A percentile compares a stretch with the other conserved stretches of the same genome.
Conservation (phyloP, 2,797 vertebrate genomes). For the Coracias cyanogaster region DNA sequence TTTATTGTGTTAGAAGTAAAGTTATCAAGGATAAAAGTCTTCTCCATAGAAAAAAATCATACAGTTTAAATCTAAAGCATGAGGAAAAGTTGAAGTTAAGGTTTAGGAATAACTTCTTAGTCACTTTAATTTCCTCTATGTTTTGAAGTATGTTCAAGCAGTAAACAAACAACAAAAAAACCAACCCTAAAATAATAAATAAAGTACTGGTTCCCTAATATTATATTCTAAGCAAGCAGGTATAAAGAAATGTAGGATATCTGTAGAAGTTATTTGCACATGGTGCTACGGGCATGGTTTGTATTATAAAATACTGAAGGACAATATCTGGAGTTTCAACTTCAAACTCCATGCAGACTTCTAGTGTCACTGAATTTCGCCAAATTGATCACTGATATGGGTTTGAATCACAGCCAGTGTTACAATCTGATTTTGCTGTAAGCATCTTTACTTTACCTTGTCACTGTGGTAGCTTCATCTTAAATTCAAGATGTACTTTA, state of each 20-base stretch:
- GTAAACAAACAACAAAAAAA: neutral
- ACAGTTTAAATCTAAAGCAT: neutral
- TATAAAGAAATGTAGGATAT: neutral
- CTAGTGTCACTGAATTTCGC: neutral
- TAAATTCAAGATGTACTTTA: constrained; percentile 14
- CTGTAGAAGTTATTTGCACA: neutral
- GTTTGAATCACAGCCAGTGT: neutral
- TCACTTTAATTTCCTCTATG: neutral
- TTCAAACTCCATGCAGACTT: neutral
- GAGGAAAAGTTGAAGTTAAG: neutral
- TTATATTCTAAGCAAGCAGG: neutral
- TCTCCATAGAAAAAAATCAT: neutral
- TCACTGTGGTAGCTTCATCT: neutral
- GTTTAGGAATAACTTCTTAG: neutral
- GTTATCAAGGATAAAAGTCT: neutral
- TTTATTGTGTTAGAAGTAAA: neutral
- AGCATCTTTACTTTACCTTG: constrained; percentile 16
- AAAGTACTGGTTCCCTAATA: neutral
- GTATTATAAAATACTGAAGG: neutral
- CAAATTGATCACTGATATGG: neutral
- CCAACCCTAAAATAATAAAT: neutral
- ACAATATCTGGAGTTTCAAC: neutral
- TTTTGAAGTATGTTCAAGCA: neutral
- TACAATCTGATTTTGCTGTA: constrained; percentile 2
- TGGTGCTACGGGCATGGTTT: neutral